A percentile compares a stretch with the other conserved stretches of the same genome.
Conservation (phyloP, 23 tunicate genomes). For the Aplidium turbinatum region DNA sequence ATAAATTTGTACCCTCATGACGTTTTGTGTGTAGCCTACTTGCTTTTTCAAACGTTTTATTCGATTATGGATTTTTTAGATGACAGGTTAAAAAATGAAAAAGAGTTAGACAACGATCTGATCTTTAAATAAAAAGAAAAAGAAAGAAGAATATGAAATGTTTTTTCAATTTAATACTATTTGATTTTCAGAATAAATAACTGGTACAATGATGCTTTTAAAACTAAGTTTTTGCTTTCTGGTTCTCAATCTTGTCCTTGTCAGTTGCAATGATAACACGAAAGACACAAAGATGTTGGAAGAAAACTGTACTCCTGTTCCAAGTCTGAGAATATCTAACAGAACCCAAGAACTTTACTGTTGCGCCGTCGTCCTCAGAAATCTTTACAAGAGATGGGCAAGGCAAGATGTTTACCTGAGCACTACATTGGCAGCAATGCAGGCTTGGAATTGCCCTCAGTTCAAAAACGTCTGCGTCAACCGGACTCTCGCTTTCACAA, state of each 20-base stretch:
- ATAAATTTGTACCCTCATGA: no score
- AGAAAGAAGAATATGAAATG: no score
- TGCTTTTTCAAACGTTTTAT: no score
- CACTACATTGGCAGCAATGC: slow-evolving; percentile 33
- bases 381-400: slow-evolving; percentile 35
- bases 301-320: slow-evolving; percentile 25
- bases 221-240: background rate
- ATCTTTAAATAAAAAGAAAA: no score
- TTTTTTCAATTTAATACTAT: no score
- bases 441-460: slow-evolving; percentile 71
- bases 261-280: background rate
- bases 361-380: slow-evolving; percentile 22
- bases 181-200: background rate
- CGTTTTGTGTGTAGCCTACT: no score
- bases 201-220: background rate
- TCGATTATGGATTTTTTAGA: no score
- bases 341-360: slow-evolving; percentile 55
- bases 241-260: background rate
- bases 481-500: slow-evolving; percentile 54
- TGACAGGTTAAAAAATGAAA: no score
- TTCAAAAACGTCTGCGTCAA: slow-evolving; percentile 36
- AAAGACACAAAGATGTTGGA: background rate
- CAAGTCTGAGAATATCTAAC: slow-evolving; percentile 23
- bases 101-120: no score
- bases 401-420: slow-evolving; percentile 24